These are phyloP conservation scores for Brotula barbata DNA, from an alignment of 2,797 vertebrate species.

Conservation along the genomic window DNA sequence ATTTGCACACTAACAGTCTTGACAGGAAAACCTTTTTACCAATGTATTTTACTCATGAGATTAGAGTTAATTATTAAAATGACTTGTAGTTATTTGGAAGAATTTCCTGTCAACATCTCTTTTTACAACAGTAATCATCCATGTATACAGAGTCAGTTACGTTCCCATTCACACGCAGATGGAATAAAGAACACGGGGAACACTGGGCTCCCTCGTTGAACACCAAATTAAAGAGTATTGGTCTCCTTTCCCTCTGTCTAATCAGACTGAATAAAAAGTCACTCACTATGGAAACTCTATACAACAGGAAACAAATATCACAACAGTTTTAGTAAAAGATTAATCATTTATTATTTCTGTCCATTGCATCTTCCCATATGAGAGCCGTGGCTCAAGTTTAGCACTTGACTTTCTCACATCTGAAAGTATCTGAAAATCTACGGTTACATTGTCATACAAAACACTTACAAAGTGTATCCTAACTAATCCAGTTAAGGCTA, in stretches of 20 bases:
- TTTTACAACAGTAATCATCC: too few relatives aligned
- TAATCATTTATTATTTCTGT: conserved; percentile 57
- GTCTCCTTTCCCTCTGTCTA: not conserved
- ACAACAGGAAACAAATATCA: not conserved
- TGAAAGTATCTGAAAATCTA: conserved; percentile 30
- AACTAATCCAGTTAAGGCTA: conserved; percentile 62
- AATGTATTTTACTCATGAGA: too few relatives aligned
- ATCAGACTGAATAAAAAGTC: not conserved
- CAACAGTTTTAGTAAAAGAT: conserved; percentile 63
- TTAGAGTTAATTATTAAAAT: too few relatives aligned
- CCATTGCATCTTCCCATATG: conserved; percentile 38
- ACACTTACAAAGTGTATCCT: conserved; percentile 47
- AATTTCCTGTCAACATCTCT: too few relatives aligned
- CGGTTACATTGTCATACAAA: conserved; percentile 48
- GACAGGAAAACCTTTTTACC: too few relatives aligned
- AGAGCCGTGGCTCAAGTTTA: conserved; percentile 62
- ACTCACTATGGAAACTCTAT: too few relatives aligned
- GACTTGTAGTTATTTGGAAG: too few relatives aligned
- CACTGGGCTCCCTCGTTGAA: not conserved
- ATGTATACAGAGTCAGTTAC: not conserved
- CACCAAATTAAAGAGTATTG: not conserved
- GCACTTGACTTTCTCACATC: conserved; percentile 62
- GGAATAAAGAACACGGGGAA: not conserved
- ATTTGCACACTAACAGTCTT: too few relatives aligned
- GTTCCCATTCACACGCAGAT: not conserved